phyloP scores from a whole-genome alignment of 37 sponge, comb jelly and placozoan species.

The Ephydatia muelleri region DNA sequence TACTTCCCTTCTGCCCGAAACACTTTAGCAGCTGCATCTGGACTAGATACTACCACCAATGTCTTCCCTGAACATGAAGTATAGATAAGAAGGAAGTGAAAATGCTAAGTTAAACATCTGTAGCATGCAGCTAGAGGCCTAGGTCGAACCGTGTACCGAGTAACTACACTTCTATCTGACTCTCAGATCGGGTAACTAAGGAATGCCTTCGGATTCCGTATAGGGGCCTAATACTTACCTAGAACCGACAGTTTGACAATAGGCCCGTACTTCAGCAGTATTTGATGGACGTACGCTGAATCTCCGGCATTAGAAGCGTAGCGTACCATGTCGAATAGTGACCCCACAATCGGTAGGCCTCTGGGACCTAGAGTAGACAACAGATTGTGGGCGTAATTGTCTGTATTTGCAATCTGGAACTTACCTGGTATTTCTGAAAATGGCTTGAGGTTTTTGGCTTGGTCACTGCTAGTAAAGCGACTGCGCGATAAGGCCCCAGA shows the following conservation, averaged over 20 bases:
- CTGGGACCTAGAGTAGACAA: neutral
- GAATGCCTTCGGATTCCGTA: too few relatives aligned
- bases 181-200: neutral
- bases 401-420: neutral
- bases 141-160: neutral
- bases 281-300: neutral
- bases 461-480: neutral
- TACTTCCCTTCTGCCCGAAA: conserved; percentile 22
- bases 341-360: neutral
- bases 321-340: neutral
- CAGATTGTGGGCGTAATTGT: too few relatives aligned
- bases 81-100: neutral
- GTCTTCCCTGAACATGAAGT: neutral
- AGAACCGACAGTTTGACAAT: neutral
- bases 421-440: neutral
- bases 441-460: neutral
- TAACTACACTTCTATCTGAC: neutral
- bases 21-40: conserved; percentile 8
- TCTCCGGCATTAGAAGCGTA: neutral
- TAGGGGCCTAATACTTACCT: neutral
- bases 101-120: neutral
- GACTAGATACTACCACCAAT: neutral
- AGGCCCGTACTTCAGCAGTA: neutral
- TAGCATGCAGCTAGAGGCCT: neutral
- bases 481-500: neutral